Conservation (phyloP, 2,113 vertebrate genomes). For the Notothenia coriiceps region DNA sequence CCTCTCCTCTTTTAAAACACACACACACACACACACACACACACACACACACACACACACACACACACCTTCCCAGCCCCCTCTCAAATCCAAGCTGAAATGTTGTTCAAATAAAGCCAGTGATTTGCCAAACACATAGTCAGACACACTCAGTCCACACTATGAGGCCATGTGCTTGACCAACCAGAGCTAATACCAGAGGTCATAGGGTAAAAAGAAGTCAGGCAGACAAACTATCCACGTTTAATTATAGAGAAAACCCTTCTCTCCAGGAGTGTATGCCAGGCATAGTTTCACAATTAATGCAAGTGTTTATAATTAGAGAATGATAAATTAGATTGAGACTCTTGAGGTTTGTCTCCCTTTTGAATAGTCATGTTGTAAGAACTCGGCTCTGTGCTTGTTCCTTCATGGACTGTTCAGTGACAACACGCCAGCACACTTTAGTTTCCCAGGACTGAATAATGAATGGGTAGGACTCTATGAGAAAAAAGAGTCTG, state of each 20-base stretch:
- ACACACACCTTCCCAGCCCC: slow-evolving; percentile 62
- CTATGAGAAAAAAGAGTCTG: slow-evolving; percentile 28
- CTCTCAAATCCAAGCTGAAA: slow-evolving; percentile 46
- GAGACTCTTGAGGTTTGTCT: neutral
- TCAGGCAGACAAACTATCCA: neutral
- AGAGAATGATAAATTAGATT: neutral
- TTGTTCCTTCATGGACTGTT: slow-evolving; percentile 12
- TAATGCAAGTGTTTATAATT: neutral
- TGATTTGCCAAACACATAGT: slow-evolving; percentile 72
- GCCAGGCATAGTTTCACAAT: neutral
- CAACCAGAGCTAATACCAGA: slow-evolving; percentile 41
- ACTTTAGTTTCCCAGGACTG: slow-evolving; percentile 50
- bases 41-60: slow-evolving; percentile 63
- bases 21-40: slow-evolving; percentile 42
- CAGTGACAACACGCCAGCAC: slow-evolving; percentile 34
- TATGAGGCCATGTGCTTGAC: slow-evolving; percentile 49
- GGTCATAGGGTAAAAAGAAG: slow-evolving; percentile 35
- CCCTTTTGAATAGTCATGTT: neutral
- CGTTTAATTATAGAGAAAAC: neutral
- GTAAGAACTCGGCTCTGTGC: slow-evolving; percentile 3
- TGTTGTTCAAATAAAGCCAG: slow-evolving; percentile 76
- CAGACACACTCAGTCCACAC: slow-evolving; percentile 44
- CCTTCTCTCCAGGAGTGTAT: neutral
- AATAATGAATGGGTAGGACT: slow-evolving; percentile 66
- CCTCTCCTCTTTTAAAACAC: slow-evolving; percentile 40